Conservation (phyloP, 2,113 vertebrate species). For the Sitta europaea region DNA sequence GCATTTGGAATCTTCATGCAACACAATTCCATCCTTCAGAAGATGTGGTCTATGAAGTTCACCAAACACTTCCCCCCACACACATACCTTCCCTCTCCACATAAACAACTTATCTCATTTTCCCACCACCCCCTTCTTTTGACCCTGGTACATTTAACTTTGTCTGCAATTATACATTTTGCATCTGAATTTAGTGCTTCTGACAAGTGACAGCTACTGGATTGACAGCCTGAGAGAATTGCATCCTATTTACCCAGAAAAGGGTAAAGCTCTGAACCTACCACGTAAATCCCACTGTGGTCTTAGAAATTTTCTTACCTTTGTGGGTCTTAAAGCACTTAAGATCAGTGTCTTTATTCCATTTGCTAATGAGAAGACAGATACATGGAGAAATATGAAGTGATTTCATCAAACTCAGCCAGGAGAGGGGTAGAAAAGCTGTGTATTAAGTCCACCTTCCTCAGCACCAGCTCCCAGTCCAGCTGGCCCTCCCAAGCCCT, state of each 20-base stretch:
- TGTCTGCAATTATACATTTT: conserved; percentile 1
- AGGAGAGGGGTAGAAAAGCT: not conserved
- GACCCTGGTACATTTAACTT: conserved; percentile 3
- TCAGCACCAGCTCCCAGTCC: not conserved
- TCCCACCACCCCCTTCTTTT: not conserved
- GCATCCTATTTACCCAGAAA: conserved; percentile 41
- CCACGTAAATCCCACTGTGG: not conserved
- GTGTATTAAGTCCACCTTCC: not conserved
- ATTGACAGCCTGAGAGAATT: conserved; percentile 41
- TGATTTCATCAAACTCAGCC: not conserved
- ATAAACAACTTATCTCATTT: conserved; percentile 19
- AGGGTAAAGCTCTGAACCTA: not conserved
- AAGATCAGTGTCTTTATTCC: not conserved
- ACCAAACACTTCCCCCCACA: not conserved
- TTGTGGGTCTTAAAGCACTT: not conserved
- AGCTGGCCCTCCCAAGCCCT: rapidly evolving
- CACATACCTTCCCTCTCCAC: not conserved
- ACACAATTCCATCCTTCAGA: not conserved
- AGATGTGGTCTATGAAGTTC: conserved; percentile 2
- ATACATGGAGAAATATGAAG: not conserved
- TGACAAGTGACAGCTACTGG: conserved; percentile 34
- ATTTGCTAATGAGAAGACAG: not conserved
- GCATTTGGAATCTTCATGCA: conserved; percentile 61
- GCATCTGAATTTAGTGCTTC: conserved; percentile 33
- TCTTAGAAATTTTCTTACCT: not conserved